Evolutionary conservation across 2,797 vertebrate species (phyloP).

Genomic region (Petrocephalus schoutedeni): DNA sequence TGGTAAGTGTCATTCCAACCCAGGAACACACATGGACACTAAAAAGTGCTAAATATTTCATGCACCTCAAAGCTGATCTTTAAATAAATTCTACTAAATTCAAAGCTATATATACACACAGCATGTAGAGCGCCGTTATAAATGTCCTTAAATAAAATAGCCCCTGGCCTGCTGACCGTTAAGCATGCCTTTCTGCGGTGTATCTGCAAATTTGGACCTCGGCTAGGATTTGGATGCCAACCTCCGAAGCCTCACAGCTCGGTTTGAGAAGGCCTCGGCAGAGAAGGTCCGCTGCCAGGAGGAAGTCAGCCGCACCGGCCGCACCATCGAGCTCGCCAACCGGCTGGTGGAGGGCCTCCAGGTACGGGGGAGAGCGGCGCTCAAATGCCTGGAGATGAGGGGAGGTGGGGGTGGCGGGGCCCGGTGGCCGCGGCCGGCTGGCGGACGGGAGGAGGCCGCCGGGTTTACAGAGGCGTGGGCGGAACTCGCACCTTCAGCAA

Average conservation of each 20-base stretch:
- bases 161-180: not conserved
- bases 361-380: slow-evolving; percentile 50
- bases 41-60: not conserved
- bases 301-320: slow-evolving; percentile 67
- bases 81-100: slow-evolving; percentile 1
- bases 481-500: slow-evolving; percentile 7
- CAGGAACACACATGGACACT: not conserved
- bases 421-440: slow-evolving; percentile 41
- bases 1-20: slow-evolving; percentile 50
- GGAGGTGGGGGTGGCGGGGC: slow-evolving; percentile 42
- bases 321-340: slow-evolving; percentile 67
- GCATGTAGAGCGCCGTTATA: not conserved
- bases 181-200: not conserved
- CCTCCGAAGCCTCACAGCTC: slow-evolving; percentile 63
- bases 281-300: slow-evolving; percentile 74
- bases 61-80: not conserved
- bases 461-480: slow-evolving; percentile 43
- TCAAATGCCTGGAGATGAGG: slow-evolving; percentile 38
- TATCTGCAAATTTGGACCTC: slow-evolving; percentile 1
- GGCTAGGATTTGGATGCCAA: slow-evolving; percentile 69
- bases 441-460: slow-evolving; percentile 47
- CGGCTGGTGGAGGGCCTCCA: slow-evolving; percentile 71
- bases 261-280: slow-evolving; percentile 67
- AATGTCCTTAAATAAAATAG: not conserved
- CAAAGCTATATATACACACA: not conserved